These are phyloP conservation scores for Aphodius granarius DNA, from an alignment of 2,888 invertebrate genomes.

Conservation along the genomic window DNA sequence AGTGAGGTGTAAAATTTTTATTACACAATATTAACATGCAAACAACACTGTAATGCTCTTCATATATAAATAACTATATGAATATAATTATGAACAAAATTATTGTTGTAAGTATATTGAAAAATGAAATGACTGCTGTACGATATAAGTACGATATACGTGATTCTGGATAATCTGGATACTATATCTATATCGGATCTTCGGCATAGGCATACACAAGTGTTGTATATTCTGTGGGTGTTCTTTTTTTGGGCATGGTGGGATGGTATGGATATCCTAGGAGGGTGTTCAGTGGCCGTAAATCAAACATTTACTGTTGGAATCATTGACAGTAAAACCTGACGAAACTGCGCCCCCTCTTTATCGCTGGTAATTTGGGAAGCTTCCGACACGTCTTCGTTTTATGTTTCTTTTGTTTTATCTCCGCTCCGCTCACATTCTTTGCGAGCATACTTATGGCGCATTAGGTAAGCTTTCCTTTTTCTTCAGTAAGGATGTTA, in stretches of 20 bases:
- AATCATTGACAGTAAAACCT: neutral
- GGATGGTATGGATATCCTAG: neutral
- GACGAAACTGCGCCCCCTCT: neutral
- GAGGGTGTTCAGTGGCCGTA: neutral
- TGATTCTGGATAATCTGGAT: too few relatives aligned
- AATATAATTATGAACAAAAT: too few relatives aligned
- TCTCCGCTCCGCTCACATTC: neutral
- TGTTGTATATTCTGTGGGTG: neutral
- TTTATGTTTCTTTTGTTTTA: neutral
- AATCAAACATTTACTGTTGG: neutral
- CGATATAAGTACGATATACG: too few relatives aligned
- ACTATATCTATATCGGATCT: too few relatives aligned
- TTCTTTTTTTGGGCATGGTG: too few relatives aligned
- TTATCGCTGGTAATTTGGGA: neutral
- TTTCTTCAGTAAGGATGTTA: slow-evolving; percentile 5
- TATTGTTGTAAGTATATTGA: too few relatives aligned
- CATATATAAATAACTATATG: too few relatives aligned
- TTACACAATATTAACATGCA: too few relatives aligned
- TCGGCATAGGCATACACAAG: neutral
- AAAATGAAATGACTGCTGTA: too few relatives aligned
- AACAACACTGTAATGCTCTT: too few relatives aligned
- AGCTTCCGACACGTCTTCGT: neutral
- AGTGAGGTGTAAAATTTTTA: too few relatives aligned
- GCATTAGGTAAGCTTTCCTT: neutral
- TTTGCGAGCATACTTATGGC: neutral